Evolutionary conservation across 2,113 vertebrate species (phyloP).

Genomic region (Syngnathus scovelli): DNA sequence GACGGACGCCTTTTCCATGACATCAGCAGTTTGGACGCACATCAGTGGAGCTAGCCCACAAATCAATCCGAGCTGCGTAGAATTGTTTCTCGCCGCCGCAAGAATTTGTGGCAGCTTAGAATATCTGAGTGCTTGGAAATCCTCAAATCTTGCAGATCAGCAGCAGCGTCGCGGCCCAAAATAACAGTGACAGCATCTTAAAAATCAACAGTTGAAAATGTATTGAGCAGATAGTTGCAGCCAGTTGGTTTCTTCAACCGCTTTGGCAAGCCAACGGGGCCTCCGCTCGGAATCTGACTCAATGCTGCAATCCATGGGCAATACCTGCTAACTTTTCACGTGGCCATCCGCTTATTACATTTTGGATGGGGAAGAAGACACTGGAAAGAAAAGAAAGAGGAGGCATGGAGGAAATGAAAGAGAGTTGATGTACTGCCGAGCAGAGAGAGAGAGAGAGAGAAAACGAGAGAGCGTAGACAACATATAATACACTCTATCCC

Average conservation of each 20-base stretch:
- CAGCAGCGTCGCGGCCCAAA: constrained; percentile 17
- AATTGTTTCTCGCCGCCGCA: constrained; percentile 33
- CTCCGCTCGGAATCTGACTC: background rate
- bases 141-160: constrained; percentile 32
- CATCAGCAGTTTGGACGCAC: constrained; percentile 61
- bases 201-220: constrained; percentile 27
- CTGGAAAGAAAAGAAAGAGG: constrained; percentile 7
- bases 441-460: constrained; percentile 2
- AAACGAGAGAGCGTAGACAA: constrained; percentile 1
- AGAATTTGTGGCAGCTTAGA: constrained; percentile 44
- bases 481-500: constrained; percentile 3
- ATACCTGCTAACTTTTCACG: constrained; percentile 2
- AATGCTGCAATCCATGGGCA: background rate
- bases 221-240: constrained; percentile 24
- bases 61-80: constrained; percentile 48
- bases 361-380: constrained; percentile 1
- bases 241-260: background rate
- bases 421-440: constrained; percentile 7
- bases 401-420: constrained; percentile 4
- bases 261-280: background rate
- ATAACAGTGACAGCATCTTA: constrained; percentile 29
- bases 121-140: constrained; percentile 50
- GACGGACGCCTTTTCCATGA: constrained; percentile 59
- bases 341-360: constrained; percentile 5
- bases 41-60: constrained; percentile 49